These are phyloP conservation scores for Clusia tigrina DNA, from an alignment of 2,888 invertebrate genomes.

Conservation along the genomic window DNA sequence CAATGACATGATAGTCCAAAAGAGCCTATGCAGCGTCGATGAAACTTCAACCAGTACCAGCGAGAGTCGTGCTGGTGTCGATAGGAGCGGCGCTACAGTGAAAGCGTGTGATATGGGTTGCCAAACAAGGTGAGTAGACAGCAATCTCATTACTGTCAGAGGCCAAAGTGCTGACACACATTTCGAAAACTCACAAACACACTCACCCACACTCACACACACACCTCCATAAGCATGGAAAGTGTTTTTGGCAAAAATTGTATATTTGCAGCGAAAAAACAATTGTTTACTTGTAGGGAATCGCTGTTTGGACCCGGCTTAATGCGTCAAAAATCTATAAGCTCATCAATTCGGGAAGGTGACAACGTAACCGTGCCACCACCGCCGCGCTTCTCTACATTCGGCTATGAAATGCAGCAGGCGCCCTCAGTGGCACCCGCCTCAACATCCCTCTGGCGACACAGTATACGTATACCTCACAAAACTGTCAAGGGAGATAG, in stretches of 20 bases:
- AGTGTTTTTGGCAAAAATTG: no score
- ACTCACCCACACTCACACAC: no score
- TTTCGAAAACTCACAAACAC: no score
- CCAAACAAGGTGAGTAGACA: slow-evolving; percentile 83
- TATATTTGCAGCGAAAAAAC: no score
- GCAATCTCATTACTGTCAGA: background rate
- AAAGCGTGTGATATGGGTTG: slow-evolving; percentile 80
- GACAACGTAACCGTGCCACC: slow-evolving; percentile 45
- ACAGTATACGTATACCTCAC: slow-evolving; percentile 40
- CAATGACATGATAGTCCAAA: slow-evolving; percentile 60
- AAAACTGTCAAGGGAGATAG: slow-evolving; percentile 36
- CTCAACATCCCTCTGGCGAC: slow-evolving; percentile 17
- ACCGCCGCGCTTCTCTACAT: slow-evolving; percentile 62
- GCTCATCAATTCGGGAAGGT: slow-evolving; percentile 51
- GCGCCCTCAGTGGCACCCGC: slow-evolving; percentile 37
- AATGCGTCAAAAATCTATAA: slow-evolving; percentile 60
- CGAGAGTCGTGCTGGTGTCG: slow-evolving; percentile 30
- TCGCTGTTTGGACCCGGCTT: slow-evolving; percentile 58
- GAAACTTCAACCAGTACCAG: slow-evolving; percentile 33
- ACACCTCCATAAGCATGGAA: no score
- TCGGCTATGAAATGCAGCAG: slow-evolving; percentile 59
- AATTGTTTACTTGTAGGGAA: slow-evolving; percentile 54
- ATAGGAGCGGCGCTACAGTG: slow-evolving; percentile 38
- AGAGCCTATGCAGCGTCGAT: slow-evolving; percentile 52
- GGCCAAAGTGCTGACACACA: background rate